Base-by-base conservation (phyloP, 1,140 invertebrate genomes). In the Wasmannia auropunctata region DNA sequence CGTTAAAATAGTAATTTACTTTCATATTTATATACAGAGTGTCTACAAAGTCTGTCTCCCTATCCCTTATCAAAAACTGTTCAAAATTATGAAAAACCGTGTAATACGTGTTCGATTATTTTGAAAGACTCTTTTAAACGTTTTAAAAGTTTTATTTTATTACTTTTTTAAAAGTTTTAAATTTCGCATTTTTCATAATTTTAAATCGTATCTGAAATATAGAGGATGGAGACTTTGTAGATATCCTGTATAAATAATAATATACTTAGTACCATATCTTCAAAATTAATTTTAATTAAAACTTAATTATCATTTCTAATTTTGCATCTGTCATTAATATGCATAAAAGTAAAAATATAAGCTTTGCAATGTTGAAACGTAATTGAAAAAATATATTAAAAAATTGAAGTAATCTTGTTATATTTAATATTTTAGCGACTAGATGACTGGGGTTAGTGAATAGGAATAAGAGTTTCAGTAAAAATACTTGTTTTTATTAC, bases 401-500 rank as follows among this genome's bases (percentile, higher is more conserved):
- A 49, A 46, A n/a, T 79, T 22, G 14, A 63, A 46, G 28, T 40
- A 75, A 77, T 65, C 3, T 51, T 49, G 11, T 28, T 22, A 43
- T 3, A 16, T 46, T 43, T 63, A 56, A 74, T 3, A 7, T 72
- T 75, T 56, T 37, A 58, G n/a, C 7, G 8, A 58, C 0, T n/a
- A 79, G 7, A 19, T 70, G 14, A 70, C 14, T 34, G 37, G 67
- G 67, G 14, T 34, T 58, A 16, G 10, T 28, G 37, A 28, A 83
- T 11, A 80, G 60, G 22, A 81, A 83, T 83, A 83, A 83, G 28
- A 60, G n/a, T 83, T 83, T 60, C 91, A 89, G 86, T 92, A 92
- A 92, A 92, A 92, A 92, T 92, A 92, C 89, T 92, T 89, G 87
- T 80, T 91, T 91, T 92, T 92, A 92, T 92, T 92, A 92, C 91